Base-by-base conservation (phyloP, 2,797 vertebrate species). In the Cirrhinus molitorella region DNA sequence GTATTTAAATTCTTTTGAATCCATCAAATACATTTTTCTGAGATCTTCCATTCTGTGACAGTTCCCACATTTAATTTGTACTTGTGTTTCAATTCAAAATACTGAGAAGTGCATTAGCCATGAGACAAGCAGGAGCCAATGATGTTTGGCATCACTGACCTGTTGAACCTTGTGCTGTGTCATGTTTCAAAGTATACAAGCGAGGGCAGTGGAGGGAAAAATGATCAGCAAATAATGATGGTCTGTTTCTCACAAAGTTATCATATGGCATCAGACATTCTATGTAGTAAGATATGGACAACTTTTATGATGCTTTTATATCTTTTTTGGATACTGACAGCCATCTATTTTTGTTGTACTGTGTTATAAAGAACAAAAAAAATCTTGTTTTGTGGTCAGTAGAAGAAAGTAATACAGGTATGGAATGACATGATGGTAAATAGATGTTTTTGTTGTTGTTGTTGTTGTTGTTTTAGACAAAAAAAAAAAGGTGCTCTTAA, bases 81-180 rank as follows among this genome's bases (percentile, higher is more conserved):
- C n/a, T 47, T 70, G 14, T 70, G 67, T 70, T 23, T 70, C n/a
- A 47, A 40, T 67, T 43, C 5, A 67, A 67, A 67, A n/a, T 34
- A 21, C 11, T n/a, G 4, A 40, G 37, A 66, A 66, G 49, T 66
- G 21, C 65, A 66, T 37, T 66, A 66, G 31, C 10, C 31, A 28
- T 16, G 59, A 61, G 13, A 28, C 13, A 21, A 19, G 63, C 9
- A 3, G 31, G 34, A 66, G 63, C 63, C 31, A 66, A 21, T 21
- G 19, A 37, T 66, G 63, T 37, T 61, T 28, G 16, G 31, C 31
- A 9, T 65, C 28, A 65, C 28, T 65, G 61, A 65, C 31, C 16
- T 34, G 25, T 31, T 28, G 25, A 63, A 63, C 61, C 14, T 66
- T 37, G 31, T 66, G 31, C 34, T 40, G 65, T 66, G 63, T 37